Conservation (phyloP, 2,797 vertebrate genomes). For the Octomys mimax region DNA sequence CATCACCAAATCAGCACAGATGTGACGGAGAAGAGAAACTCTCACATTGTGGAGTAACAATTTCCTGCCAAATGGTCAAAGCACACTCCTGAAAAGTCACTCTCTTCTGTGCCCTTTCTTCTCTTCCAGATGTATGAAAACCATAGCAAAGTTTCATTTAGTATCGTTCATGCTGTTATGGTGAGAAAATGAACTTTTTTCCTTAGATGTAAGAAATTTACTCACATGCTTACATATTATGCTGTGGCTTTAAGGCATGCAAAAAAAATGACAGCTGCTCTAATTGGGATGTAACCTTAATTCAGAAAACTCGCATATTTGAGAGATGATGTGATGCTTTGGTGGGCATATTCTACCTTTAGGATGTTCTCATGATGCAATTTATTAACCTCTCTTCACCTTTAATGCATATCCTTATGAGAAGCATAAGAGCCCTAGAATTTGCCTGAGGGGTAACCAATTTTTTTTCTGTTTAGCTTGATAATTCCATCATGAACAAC, state of each 20-base stretch:
- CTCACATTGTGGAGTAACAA: neutral
- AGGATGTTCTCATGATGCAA: constrained; percentile 46
- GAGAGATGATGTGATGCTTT: constrained; percentile 27
- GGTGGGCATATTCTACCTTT: constrained; percentile 19
- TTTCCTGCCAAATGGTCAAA: neutral
- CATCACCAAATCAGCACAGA: neutral
- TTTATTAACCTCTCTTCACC: constrained; percentile 61
- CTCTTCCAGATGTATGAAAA: neutral
- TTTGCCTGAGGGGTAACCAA: constrained; percentile 30
- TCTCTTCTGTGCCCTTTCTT: neutral
- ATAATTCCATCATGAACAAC: constrained; percentile 54
- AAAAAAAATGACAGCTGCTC: constrained; percentile 42
- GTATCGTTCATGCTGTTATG: constrained; percentile 5
- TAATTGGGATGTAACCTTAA: constrained; percentile 45
- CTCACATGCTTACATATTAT: constrained; percentile 48
- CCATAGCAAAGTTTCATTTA: neutral
- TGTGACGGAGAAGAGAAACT: neutral
- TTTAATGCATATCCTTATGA: neutral
- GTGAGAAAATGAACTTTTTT: constrained; percentile 34
- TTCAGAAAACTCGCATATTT: constrained; percentile 51
- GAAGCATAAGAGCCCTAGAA: constrained; percentile 64
- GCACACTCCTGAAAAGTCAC: neutral
- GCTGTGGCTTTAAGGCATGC: neutral
- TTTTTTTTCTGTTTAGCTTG: constrained; percentile 42
- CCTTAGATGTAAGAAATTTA: constrained; percentile 17